A percentile compares a stretch with the other conserved stretches of the same genome.
Evolutionary conservation across 2,888 invertebrate species (phyloP).

Genomic region (Himalopsyche anomala): DNA sequence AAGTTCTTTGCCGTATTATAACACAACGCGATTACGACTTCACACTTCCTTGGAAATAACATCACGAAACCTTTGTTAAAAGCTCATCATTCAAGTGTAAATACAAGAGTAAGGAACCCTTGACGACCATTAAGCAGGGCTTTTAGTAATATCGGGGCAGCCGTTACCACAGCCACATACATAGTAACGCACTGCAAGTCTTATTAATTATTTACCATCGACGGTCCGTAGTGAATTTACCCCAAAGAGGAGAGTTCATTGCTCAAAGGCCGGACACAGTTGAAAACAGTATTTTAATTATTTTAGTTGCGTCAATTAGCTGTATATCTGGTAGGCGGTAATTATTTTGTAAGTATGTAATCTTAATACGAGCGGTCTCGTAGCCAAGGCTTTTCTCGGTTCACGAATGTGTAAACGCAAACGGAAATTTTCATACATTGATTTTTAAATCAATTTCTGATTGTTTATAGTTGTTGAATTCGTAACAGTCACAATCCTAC

Average conservation of each 20-base stretch:
- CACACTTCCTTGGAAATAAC: conserved; percentile 1
- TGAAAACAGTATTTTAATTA: no score
- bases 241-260: not conserved
- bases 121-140: conserved; percentile 15
- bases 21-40: not conserved
- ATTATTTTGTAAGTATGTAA: no score
- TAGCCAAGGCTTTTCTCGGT: no score
- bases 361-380: no score
- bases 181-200: not conserved
- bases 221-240: not conserved
- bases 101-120: conserved; percentile 2
- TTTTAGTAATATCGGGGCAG: not conserved
- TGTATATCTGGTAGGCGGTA: no score
- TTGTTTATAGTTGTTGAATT: no score
- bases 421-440: no score
- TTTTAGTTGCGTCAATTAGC: no score
- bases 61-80: not conserved
- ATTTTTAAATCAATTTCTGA: no score
- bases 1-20: not conserved
- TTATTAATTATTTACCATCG: conserved; percentile 30
- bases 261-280: not conserved
- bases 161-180: not conserved
- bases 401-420: no score
- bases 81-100: conserved; percentile 31
- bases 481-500: no score